Percentiles rank a stretch among this genome's conserved stretches.
Conservation (phyloP, 2,888 invertebrate species). For the Magallana nippona region DNA sequence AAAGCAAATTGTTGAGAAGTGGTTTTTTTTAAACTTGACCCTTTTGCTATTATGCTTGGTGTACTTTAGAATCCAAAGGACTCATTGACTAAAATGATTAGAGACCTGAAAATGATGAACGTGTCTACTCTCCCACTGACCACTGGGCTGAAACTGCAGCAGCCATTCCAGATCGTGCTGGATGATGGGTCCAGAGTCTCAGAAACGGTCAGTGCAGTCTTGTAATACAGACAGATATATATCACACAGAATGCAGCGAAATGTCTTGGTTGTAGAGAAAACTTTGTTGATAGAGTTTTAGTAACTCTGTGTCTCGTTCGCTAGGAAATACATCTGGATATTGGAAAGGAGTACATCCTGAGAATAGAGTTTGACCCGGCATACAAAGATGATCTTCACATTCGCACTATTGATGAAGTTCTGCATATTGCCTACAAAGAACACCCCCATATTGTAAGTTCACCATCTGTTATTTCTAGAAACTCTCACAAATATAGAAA, state of each 20-base stretch:
- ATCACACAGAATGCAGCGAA: no score
- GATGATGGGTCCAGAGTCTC: conserved; percentile 63
- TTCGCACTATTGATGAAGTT: conserved; percentile 76
- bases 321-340: conserved; percentile 73
- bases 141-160: conserved; percentile 69
- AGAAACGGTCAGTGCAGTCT: conserved; percentile 63
- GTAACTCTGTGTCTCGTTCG: conserved; percentile 27
- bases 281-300: neutral
- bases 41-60: conserved; percentile 1
- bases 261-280: neutral
- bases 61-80: conserved; percentile 68
- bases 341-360: conserved; percentile 72
- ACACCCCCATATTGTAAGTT: conserved; percentile 79
- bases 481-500: neutral
- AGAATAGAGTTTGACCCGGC: conserved; percentile 78
- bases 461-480: no score
- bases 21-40: neutral
- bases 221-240: no score
- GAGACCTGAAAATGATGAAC: conserved; percentile 76
- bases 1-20: neutral
- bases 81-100: conserved; percentile 67
- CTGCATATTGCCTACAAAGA: conserved; percentile 77
- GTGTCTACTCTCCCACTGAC: conserved; percentile 78
- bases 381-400: conserved; percentile 78
- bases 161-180: conserved; percentile 76